Conservation (phyloP, 2,797 vertebrate genomes). For the Rhincodon typus region DNA sequence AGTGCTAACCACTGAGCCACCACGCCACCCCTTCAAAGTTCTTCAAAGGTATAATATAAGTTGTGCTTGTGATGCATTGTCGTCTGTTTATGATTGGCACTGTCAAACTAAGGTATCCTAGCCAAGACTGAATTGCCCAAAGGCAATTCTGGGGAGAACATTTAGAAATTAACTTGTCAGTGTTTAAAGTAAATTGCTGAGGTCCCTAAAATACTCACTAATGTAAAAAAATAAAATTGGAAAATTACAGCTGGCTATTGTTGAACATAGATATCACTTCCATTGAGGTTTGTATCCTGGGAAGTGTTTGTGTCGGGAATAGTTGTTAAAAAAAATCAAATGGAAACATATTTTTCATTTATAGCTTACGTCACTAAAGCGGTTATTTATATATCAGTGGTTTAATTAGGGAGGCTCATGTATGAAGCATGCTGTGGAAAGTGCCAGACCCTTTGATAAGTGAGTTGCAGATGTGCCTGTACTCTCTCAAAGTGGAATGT, state of each 20-base stretch:
- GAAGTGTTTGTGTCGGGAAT: background rate
- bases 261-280: background rate
- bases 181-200: background rate
- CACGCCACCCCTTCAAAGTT: too few species aligned
- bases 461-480: background rate
- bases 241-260: background rate
- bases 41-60: background rate
- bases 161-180: background rate
- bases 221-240: background rate
- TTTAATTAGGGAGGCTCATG: background rate
- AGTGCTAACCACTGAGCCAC: too few species aligned
- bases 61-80: background rate
- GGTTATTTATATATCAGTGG: background rate
- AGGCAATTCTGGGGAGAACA: background rate
- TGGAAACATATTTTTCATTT: constrained; percentile 3
- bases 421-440: background rate
- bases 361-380: background rate
- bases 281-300: background rate
- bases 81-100: background rate
- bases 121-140: background rate
- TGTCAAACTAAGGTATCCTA: background rate
- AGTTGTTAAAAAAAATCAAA: background rate
- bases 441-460: constrained; percentile 12
- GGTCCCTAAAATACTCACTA: background rate
- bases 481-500: constrained; percentile 12